Percentiles rank a stretch among this genome's conserved stretches.
Conservation (phyloP, 2,888 invertebrate genomes). For the Hirtodrosophila trivittata region DNA sequence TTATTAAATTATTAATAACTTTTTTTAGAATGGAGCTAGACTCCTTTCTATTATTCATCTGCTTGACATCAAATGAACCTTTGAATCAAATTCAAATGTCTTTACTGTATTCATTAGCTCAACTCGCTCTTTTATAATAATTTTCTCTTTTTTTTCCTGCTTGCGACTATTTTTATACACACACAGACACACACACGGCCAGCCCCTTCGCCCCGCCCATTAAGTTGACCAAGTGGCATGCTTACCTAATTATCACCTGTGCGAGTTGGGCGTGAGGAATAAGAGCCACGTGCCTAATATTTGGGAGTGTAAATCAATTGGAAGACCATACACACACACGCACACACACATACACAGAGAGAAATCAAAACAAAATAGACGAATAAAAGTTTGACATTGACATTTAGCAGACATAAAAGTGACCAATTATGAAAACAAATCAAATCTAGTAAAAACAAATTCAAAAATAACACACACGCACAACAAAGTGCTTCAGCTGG, state of each 20-base stretch:
- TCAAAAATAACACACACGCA: neutral
- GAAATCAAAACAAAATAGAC: neutral
- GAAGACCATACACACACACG: slow-evolving; percentile 34
- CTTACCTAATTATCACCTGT: slow-evolving; percentile 57
- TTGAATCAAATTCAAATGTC: too few species aligned
- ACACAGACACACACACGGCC: neutral
- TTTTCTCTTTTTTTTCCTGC: slow-evolving; percentile 7
- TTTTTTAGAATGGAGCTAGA: too few species aligned
- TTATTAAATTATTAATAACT: too few species aligned
- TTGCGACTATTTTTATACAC: slow-evolving; percentile 28
- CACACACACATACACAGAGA: too few species aligned
- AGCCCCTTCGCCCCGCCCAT: neutral
- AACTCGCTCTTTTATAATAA: slow-evolving; percentile 17
- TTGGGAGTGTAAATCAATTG: slow-evolving; percentile 8
- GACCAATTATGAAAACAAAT: slow-evolving; percentile 1
- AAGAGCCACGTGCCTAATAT: slow-evolving; percentile 56
- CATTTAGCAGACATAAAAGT: slow-evolving; percentile 1
- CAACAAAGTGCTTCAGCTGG: slow-evolving; percentile 3
- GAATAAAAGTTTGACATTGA: slow-evolving; percentile 15
- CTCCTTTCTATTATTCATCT: too few species aligned
- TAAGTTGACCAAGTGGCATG: slow-evolving; percentile 59
- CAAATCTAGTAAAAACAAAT: neutral
- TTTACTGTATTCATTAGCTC: slow-evolving; percentile 7
- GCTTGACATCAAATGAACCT: too few species aligned
- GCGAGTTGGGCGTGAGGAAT: slow-evolving; percentile 26